A percentile compares a stretch with the other conserved stretches of the same genome.
Evolutionary conservation across 2,888 invertebrate genomes (phyloP).

Genomic region (Tethea ocularis): DNA sequence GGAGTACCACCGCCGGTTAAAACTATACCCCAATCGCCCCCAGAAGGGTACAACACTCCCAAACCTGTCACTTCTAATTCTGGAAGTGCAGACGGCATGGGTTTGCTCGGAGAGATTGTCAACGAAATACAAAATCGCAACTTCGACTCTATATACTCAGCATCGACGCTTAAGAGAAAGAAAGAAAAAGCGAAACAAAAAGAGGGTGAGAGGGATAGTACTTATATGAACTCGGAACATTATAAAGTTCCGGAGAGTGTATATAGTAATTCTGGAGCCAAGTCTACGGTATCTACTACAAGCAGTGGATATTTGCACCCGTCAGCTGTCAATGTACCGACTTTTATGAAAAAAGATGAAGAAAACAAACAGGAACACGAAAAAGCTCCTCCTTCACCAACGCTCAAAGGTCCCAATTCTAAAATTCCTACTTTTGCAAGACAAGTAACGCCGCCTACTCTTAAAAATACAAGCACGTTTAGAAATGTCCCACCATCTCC

Average conservation of each 20-base stretch:
- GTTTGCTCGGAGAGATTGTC: constrained; percentile 93
- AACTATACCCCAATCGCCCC: constrained; percentile 68
- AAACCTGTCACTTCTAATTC: constrained; percentile 71
- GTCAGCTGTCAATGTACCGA: constrained; percentile 87
- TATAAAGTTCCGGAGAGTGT: constrained; percentile 85
- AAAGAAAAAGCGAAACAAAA: constrained; percentile 71
- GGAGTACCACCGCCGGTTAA: constrained; percentile 61
- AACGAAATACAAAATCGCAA: constrained; percentile 94
- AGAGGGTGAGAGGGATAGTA: constrained; percentile 72
- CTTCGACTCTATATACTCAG: constrained; percentile 94
- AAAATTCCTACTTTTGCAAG: constrained; percentile 76
- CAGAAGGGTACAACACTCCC: constrained; percentile 76
- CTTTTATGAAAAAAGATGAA: constrained; percentile 56
- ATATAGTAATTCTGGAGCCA: constrained; percentile 85
- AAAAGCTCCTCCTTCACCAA: constrained; percentile 67
- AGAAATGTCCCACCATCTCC: constrained; percentile 70
- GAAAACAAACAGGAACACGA: constrained; percentile 58
- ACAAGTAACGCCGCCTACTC: constrained; percentile 79
- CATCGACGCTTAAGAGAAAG: constrained; percentile 87
- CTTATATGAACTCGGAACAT: constrained; percentile 85
- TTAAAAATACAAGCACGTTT: constrained; percentile 73
- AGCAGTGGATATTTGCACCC: constrained; percentile 90
- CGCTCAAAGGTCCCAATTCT: constrained; percentile 67
- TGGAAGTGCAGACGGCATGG: constrained; percentile 88
- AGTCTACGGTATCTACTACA: constrained; percentile 85